phyloP scores from a whole-genome alignment of 1,140 invertebrate species.

The Zaprionus lachaisei region DNA sequence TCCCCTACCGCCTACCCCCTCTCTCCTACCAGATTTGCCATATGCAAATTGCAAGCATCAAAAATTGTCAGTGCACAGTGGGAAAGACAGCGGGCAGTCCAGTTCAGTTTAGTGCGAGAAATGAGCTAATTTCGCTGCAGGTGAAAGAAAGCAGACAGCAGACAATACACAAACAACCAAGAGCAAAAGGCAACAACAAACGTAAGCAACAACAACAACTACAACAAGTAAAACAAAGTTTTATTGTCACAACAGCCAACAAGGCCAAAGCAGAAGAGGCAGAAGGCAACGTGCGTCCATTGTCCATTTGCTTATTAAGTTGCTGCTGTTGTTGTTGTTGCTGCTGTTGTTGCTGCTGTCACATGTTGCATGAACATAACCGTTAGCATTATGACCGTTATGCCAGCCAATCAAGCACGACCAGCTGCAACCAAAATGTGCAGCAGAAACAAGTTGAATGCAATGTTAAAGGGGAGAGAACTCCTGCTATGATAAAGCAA shows the following conservation, averaged over 20 bases:
- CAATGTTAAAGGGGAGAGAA: neutral
- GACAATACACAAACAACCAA: slow-evolving; percentile 1
- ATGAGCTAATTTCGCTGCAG: slow-evolving; percentile 37
- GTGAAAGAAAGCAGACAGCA: slow-evolving; percentile 11
- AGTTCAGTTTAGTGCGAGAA: neutral
- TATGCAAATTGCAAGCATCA: slow-evolving; percentile 60
- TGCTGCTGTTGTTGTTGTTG: slow-evolving; percentile 31
- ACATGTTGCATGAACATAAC: slow-evolving; percentile 69
- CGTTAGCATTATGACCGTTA: slow-evolving; percentile 52
- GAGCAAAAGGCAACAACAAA: slow-evolving; percentile 16
- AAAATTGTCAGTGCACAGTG: slow-evolving; percentile 27
- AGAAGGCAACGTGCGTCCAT: neutral
- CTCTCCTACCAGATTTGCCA: slow-evolving; percentile 9
- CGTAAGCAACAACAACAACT: slow-evolving; percentile 12
- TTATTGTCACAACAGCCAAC: slow-evolving; percentile 25
- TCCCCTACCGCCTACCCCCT: neutral
- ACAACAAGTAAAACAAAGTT: slow-evolving; percentile 10
- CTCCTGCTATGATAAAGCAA: neutral
- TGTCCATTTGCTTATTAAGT: slow-evolving; percentile 39
- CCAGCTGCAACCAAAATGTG: slow-evolving; percentile 17
- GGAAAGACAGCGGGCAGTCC: slow-evolving; percentile 35
- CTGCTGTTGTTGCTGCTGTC: slow-evolving; percentile 56
- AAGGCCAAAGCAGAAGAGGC: neutral
- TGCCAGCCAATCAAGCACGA: slow-evolving; percentile 24
- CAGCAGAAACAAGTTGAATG: neutral